These are phyloP conservation scores for Hemibagrus guttatus DNA, from an alignment of 2,797 vertebrate species.

Conservation along the genomic window DNA sequence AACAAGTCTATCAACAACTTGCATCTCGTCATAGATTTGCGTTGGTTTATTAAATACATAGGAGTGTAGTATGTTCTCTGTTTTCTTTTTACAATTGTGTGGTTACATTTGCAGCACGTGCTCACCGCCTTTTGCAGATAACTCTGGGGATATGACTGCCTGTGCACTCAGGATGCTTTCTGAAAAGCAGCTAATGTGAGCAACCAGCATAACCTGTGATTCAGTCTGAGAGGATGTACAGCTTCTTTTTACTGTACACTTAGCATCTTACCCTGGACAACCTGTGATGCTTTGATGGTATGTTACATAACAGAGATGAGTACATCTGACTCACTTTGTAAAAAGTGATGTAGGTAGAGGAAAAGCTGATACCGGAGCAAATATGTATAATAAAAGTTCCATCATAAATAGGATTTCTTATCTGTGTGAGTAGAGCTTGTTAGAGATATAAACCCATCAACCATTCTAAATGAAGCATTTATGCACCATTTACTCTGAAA, in stretches of 20 bases:
- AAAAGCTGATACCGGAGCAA: not conserved
- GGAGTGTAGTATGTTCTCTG: not conserved
- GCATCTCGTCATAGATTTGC: not conserved
- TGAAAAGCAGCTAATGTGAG: constrained; percentile 54
- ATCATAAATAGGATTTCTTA: not conserved
- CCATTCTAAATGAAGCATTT: constrained; percentile 10
- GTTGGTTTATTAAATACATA: not conserved
- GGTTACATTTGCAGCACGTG: not conserved
- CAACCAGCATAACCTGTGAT: constrained; percentile 54
- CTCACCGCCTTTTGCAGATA: constrained; percentile 20
- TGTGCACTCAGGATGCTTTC: constrained; percentile 52
- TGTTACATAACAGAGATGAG: constrained; percentile 53
- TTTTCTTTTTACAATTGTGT: too few species aligned
- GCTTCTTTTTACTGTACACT: constrained; percentile 57
- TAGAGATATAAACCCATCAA: not conserved
- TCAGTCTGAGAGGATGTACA: constrained; percentile 60
- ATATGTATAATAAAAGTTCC: not conserved
- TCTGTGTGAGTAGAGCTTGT: not conserved
- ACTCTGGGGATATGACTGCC: constrained; percentile 14
- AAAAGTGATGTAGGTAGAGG: not conserved
- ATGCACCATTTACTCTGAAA: not conserved
- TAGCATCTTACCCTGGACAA: constrained; percentile 53
- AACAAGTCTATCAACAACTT: not conserved
- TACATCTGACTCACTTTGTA: constrained; percentile 33
- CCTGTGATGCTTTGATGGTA: constrained; percentile 58